Conservation (phyloP, 2,888 invertebrate species). For the Andrena flavipes region DNA sequence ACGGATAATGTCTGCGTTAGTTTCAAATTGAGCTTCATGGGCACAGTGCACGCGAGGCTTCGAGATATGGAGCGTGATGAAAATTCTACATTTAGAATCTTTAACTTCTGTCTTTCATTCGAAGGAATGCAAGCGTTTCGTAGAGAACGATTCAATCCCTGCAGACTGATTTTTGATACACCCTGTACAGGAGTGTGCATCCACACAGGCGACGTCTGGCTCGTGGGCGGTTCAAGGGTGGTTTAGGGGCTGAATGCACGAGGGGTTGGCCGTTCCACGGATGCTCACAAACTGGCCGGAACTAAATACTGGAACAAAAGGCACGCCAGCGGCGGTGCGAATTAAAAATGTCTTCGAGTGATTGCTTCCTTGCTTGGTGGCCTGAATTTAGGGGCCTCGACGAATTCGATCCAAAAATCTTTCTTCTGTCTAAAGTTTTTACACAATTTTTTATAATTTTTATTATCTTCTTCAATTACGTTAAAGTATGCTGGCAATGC, state of each 20-base stretch:
- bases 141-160: conserved; percentile 20
- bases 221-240: conserved; percentile 64
- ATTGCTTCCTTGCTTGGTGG: conserved; percentile 34
- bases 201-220: conserved; percentile 56
- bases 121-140: neutral
- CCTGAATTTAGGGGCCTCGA: conserved; percentile 51
- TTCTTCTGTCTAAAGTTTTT: neutral
- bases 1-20: neutral
- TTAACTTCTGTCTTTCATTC: neutral
- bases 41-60: neutral
- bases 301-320: conserved; percentile 76
- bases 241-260: conserved; percentile 70
- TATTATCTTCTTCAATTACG: neutral
- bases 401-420: conserved; percentile 15
- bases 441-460: neutral
- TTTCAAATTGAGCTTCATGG: neutral
- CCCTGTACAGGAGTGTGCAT: conserved; percentile 36
- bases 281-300: conserved; percentile 77
- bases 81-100: neutral
- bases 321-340: conserved; percentile 62
- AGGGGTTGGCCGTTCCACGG: conserved; percentile 70
- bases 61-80: neutral
- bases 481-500: neutral
- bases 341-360: conserved; percentile 74
- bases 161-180: conserved; percentile 47